Evolutionary conservation across 2,888 invertebrate species (phyloP).

Genomic region (Timandra comae): DNA sequence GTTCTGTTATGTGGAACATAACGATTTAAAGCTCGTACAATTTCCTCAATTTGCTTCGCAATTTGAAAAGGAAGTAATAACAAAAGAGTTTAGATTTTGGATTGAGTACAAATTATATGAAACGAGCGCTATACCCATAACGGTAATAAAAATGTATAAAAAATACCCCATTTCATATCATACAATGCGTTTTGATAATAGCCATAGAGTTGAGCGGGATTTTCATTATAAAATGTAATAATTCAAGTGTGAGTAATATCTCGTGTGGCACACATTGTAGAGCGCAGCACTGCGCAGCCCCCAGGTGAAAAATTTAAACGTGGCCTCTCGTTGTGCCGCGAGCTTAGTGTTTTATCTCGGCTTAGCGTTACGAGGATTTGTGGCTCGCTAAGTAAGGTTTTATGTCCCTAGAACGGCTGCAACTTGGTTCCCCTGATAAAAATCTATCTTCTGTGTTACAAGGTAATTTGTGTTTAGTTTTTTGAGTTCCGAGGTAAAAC

Average conservation of each 20-base stretch:
- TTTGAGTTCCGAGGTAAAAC: background rate
- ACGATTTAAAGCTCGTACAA: conserved; percentile 13
- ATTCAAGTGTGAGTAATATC: conserved; percentile 69
- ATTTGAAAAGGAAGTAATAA: conserved; percentile 18
- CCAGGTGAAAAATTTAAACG: conserved; percentile 72
- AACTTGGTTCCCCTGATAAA: conserved; percentile 65
- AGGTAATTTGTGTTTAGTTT: conserved; percentile 24
- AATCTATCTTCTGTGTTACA: conserved; percentile 46
- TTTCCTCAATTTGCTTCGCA: conserved; percentile 15
- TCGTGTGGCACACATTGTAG: conserved; percentile 49
- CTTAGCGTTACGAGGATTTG: conserved; percentile 75
- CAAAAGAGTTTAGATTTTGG: too few relatives aligned
- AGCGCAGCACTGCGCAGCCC: conserved; percentile 31
- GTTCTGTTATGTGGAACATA: conserved; percentile 11
- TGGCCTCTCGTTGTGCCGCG: conserved; percentile 60
- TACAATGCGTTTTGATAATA: too few relatives aligned
- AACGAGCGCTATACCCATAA: too few relatives aligned
- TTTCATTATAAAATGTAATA: conserved; percentile 67
- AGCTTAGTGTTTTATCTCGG: conserved; percentile 75
- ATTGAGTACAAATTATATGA: too few relatives aligned
- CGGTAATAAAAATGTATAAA: too few relatives aligned
- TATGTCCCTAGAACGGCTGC: conserved; percentile 66
- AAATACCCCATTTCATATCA: too few relatives aligned
- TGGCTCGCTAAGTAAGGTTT: conserved; percentile 75
- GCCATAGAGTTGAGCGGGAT: too few relatives aligned